Conservation (phyloP, 1,140 invertebrate species). For the Listronotus oregonensis region DNA sequence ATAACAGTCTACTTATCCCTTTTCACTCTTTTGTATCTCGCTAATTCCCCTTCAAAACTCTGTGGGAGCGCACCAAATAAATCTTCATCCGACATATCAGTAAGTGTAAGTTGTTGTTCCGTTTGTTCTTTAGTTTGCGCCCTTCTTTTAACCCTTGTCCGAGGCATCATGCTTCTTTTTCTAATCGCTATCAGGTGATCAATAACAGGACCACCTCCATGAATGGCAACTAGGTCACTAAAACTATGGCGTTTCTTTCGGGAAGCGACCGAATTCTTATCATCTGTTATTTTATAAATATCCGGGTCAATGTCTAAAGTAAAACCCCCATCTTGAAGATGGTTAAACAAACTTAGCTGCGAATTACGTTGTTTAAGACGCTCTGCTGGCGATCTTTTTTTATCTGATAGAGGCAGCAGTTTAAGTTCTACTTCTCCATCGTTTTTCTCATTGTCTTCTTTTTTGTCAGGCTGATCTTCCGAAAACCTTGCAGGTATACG, state of each 20-base stretch:
- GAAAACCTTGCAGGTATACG: too few species aligned
- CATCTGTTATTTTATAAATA: constrained; percentile 16
- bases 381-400: neutral
- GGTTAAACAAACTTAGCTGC: too few species aligned
- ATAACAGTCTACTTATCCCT: constrained; percentile 12
- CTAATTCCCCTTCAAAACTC: constrained; percentile 48
- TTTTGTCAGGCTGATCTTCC: too few species aligned
- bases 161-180: constrained; percentile 38
- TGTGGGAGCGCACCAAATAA: constrained; percentile 52
- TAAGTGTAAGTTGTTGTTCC: constrained; percentile 38
- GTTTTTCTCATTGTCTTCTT: too few species aligned
- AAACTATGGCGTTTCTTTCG: constrained; percentile 40
- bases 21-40: constrained; percentile 52
- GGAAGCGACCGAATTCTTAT: neutral
- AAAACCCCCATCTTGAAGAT: constrained; percentile 31
- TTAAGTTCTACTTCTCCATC: too few species aligned
- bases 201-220: constrained; percentile 39
- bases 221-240: constrained; percentile 36
- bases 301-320: constrained; percentile 32
- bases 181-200: constrained; percentile 40
- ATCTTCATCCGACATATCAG: constrained; percentile 49
- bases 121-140: constrained; percentile 28
- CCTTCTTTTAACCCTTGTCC: constrained; percentile 27
- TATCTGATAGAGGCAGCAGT: neutral
- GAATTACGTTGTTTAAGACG: neutral